Evolutionary conservation across 1,140 invertebrate species (phyloP), one percentile per base, ranked within the genome.

Genomic region (Drosophila obscura): DNA sequence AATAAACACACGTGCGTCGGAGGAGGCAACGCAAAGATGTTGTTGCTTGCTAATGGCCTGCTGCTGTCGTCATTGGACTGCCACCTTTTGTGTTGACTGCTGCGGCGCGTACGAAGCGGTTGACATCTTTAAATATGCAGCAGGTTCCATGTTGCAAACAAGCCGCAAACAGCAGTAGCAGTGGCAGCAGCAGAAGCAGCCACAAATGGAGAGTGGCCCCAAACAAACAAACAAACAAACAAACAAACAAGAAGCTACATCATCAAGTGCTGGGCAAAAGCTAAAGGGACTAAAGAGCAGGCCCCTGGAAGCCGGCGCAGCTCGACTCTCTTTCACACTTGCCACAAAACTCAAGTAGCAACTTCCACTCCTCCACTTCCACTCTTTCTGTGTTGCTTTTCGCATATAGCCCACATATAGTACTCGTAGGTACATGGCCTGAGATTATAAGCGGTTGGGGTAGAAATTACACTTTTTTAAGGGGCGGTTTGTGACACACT

Each of bases 121-220:
- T 66, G 74, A 77, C 79, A 81, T 77, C 79, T 82, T 82, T 82
- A 82, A 82, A 82, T 82, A 82, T 82, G 79, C 79, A 82, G 35
- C 74, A 82, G 79, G 73, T 82, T 82, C 68, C 50, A 48, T 66
- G 57, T 50, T 55, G 58, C 61, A 57, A 31, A 28, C 50, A 56
- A 60, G 65, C 66, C 63, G 81, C 71, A 84, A 84, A 84, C 77
- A 82, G 35, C 9, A 35, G 31, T 28, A 82, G 35, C 9, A 24
- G 22, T 24, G 22, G 22, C 22, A 87, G 74, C 68, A 63, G 55
- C 75, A 65, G 59, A 16, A 51, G 58, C 50, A 67, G 68, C 79
- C 81, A 46, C 77, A 85, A 85, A 74, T 85, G 81, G 58, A 77
- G 81, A 85, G 80, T 84, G 63, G 67, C 61, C 68, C 50, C 61